Conservation (phyloP, 1,140 invertebrate genomes). For the Ectropis grisescens region DNA sequence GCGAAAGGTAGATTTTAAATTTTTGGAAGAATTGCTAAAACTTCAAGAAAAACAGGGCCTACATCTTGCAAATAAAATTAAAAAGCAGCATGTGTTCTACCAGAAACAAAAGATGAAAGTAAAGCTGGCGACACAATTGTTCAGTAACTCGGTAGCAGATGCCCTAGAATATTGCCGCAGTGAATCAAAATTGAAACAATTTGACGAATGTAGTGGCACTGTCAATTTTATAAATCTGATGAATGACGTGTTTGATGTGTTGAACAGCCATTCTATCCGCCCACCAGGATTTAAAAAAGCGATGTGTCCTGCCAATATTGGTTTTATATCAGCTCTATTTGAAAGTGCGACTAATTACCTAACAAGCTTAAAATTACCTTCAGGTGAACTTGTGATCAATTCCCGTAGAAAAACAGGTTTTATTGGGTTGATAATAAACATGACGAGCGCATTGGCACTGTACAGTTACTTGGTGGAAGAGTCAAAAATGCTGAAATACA, state of each 20-base stretch:
- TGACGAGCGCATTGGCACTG: too few relatives aligned
- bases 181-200: slow-evolving; percentile 16
- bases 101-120: slow-evolving; percentile 13
- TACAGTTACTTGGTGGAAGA: too few relatives aligned
- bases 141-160: slow-evolving; percentile 8
- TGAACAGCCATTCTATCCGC: slow-evolving; percentile 7
- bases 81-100: slow-evolving; percentile 4
- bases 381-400: too few relatives aligned
- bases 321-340: too few relatives aligned
- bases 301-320: too few relatives aligned
- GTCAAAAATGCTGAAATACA: slow-evolving; percentile 13
- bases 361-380: too few relatives aligned
- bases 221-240: slow-evolving; percentile 9
- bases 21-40: too few relatives aligned
- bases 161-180: slow-evolving; percentile 3
- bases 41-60: slow-evolving; percentile 4
- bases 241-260: slow-evolving; percentile 17
- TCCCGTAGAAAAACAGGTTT: too few relatives aligned
- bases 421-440: too few relatives aligned
- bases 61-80: slow-evolving; percentile 6
- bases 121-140: slow-evolving; percentile 7
- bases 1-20: too few relatives aligned
- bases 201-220: slow-evolving; percentile 11
- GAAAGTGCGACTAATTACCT: too few relatives aligned
- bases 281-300: slow-evolving; percentile 5